These are phyloP conservation scores for Hemiprocne comata DNA, from an alignment of 2,113 vertebrate genomes.

Conservation along the genomic window DNA sequence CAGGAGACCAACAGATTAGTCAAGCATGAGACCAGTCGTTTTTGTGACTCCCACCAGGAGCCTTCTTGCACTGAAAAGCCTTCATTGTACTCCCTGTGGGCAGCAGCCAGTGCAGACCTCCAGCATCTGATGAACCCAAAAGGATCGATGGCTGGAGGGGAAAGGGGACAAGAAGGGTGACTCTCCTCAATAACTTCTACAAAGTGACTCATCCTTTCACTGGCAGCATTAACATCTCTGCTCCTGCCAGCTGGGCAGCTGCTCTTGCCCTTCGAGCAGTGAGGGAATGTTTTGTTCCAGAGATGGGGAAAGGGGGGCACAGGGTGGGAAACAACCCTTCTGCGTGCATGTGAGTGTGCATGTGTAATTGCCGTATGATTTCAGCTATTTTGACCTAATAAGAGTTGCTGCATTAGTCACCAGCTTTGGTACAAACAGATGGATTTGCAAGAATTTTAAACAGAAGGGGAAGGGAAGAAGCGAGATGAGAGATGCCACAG, in stretches of 20 bases:
- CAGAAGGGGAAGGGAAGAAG: neutral
- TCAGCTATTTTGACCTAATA: slow-evolving; percentile 72
- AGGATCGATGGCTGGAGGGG: neutral
- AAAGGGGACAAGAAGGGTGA: neutral
- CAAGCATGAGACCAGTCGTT: neutral
- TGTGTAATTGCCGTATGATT: slow-evolving; percentile 68
- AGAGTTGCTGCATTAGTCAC: slow-evolving; percentile 65
- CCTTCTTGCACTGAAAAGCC: slow-evolving; percentile 29
- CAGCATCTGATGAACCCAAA: slow-evolving; percentile 8
- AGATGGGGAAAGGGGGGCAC: neutral
- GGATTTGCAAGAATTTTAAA: slow-evolving; percentile 9
- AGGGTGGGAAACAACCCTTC: neutral
- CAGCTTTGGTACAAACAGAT: slow-evolving; percentile 39
- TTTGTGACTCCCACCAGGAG: neutral
- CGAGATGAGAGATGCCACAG: neutral
- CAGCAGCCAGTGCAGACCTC: neutral
- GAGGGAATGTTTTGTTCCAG: slow-evolving; percentile 78
- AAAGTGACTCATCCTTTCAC: slow-evolving; percentile 71
- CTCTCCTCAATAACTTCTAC: slow-evolving; percentile 52
- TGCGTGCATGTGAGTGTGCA: neutral
- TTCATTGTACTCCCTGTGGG: slow-evolving; percentile 8
- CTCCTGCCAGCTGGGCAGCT: slow-evolving; percentile 77
- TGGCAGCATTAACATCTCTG: slow-evolving; percentile 68
- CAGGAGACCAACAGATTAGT: neutral
- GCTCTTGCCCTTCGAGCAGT: slow-evolving; percentile 59